A percentile compares a stretch with the other conserved stretches of the same genome.
Evolutionary conservation across 2,888 invertebrate species (phyloP).

Genomic region (Helobdella robusta): DNA sequence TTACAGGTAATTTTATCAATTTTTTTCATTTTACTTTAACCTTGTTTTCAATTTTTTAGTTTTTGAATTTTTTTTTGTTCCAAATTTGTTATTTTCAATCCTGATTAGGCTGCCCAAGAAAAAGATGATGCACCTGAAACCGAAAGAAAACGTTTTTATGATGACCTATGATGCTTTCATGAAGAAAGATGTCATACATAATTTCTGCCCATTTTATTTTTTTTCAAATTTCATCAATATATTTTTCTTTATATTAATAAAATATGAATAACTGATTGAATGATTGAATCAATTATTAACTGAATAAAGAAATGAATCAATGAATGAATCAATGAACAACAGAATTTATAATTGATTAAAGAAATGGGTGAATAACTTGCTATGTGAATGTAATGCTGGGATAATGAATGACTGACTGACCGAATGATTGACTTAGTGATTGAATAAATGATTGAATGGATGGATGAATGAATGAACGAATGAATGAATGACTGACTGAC

Average conservation of each 20-base stretch:
- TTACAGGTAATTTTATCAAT: not conserved
- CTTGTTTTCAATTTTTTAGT: not conserved
- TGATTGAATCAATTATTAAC: no score
- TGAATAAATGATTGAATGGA: no score
- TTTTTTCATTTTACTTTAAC: not conserved
- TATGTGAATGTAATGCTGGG: no score
- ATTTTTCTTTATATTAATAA: not conserved
- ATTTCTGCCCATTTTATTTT: not conserved
- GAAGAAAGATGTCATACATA: not conserved
- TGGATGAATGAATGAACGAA: no score
- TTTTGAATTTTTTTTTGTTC: not conserved
- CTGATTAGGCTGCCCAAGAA: not conserved
- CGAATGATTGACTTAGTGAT: no score
- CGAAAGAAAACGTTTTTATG: conserved; percentile 15
- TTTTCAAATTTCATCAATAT: not conserved
- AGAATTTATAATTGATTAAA: no score
- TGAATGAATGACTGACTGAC: no score
- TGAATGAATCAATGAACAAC: no score
- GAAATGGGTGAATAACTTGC: no score
- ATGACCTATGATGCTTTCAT: conserved; percentile 1
- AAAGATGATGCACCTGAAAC: not conserved
- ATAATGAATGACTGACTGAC: no score
- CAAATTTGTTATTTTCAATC: not conserved
- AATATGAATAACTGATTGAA: not conserved
- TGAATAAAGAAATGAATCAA: no score